These are phyloP conservation scores for Boleophthalmus pectinirostris DNA, from an alignment of 2,113 vertebrate species.

Conservation along the genomic window DNA sequence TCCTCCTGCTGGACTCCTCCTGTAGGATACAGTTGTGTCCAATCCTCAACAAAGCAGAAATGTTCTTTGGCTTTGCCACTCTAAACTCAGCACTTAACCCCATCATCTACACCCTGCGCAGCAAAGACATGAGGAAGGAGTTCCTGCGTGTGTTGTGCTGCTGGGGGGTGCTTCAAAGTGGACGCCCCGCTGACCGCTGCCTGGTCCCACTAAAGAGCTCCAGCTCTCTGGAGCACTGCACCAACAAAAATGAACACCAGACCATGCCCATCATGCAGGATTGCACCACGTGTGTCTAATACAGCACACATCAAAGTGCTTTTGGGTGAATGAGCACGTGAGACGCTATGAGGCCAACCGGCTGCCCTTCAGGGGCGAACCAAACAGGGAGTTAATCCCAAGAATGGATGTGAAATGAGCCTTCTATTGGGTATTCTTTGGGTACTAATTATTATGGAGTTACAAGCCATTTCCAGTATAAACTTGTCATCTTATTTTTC, in stretches of 20 bases:
- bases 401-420: conserved; percentile 55
- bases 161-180: conserved; percentile 74
- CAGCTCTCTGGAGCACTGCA: conserved; percentile 87
- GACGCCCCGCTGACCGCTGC: conserved; percentile 74
- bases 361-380: conserved; percentile 7
- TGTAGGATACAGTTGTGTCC: conserved; percentile 79
- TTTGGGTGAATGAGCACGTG: conserved; percentile 3
- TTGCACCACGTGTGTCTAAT: conserved; percentile 87
- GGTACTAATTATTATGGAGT: conserved; percentile 33
- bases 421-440: conserved; percentile 50
- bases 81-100: conserved; percentile 95
- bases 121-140: conserved; percentile 93
- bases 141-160: conserved; percentile 88
- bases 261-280: conserved; percentile 82
- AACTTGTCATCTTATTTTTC: conserved; percentile 33
- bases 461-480: conserved; percentile 39
- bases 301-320: conserved; percentile 8
- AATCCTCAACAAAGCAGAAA: conserved; percentile 81
- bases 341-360: conserved; percentile 7
- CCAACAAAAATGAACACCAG: conserved; percentile 80
- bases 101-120: conserved; percentile 90
- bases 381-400: conserved; percentile 8
- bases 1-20: conserved; percentile 87
- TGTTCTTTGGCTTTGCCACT: conserved; percentile 90
- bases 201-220: conserved; percentile 86